Evolutionary conservation across 2,797 vertebrate species (phyloP), one percentile per base, ranked within the genome.

Genomic region (Sphaeramia orbicularis): DNA sequence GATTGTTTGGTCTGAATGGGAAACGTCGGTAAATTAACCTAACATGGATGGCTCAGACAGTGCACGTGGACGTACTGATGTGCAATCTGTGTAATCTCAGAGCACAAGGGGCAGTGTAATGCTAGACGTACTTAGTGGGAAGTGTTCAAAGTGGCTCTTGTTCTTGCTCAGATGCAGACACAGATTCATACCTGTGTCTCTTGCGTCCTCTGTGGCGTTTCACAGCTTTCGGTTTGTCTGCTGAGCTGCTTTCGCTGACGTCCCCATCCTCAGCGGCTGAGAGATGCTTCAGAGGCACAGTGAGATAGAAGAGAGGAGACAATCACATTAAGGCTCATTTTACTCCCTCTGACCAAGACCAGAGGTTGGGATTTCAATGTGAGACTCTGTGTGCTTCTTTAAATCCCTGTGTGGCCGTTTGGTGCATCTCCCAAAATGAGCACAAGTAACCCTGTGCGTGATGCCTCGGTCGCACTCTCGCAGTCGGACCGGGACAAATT

Each of bases 301-400:
- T n/a, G 71, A 85, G 86, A 89, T 89, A 86, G 85, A 66, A 68
- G 24, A 61, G 71, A 61, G 47, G 71, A 86, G 81, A 84, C 86
- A 86, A 85, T 87, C 77, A 49, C 80, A 84, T 91, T 90, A 84
- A 72, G 78, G 58, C 71, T 71, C 78, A 74, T 81, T 81, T 84
- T 75, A 74, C 65, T 74, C 68, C 63, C 59, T 24, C 62, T 48
- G 60, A 74, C 70, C 70, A 65, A 79, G 67, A 83, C 74, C 69
- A 83, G 74, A 70, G 84, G 78, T 85, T 71, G 59, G 85, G 84
- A 87, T 87, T 91, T 83, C 65, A 86, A 81, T 68, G 71, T 69
- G 73, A 18, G 56, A 55, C 58, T 78, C 42, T 30, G 54, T 49
- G 55, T 40, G 47, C 37, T 74, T 21, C 21, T 24, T 24, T 75